Evolutionary conservation across 2,797 vertebrate genomes (phyloP).

Genomic region (Enteromius paludinosus): DNA sequence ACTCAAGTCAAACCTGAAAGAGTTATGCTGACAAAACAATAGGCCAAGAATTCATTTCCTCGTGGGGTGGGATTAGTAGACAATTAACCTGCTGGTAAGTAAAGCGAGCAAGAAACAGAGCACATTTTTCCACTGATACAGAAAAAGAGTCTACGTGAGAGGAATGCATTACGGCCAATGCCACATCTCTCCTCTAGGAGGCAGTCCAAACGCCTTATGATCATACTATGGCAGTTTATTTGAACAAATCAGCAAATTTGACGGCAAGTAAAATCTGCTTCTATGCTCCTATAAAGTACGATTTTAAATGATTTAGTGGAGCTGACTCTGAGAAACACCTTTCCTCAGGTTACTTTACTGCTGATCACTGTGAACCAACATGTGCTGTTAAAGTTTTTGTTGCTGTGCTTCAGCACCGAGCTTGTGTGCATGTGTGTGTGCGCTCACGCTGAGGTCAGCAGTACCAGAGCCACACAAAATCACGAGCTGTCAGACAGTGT

Average conservation of each 20-base stretch:
- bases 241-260: background rate
- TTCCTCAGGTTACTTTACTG: conserved; percentile 3
- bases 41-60: background rate
- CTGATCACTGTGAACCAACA: conserved; percentile 16
- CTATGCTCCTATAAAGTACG: background rate
- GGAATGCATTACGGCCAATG: background rate
- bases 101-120: background rate
- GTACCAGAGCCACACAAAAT: conserved; percentile 64
- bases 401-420: conserved; percentile 59
- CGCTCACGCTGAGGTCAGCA: conserved; percentile 52
- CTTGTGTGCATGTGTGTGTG: conserved; percentile 23
- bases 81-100: background rate
- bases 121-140: background rate
- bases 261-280: background rate
- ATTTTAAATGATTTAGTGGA: background rate
- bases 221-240: background rate
- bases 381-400: conserved; percentile 65
- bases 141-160: background rate
- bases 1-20: background rate
- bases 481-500: conserved; percentile 42
- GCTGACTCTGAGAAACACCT: background rate
- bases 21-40: conserved; percentile 3
- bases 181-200: conserved; percentile 39
- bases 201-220: conserved; percentile 18
- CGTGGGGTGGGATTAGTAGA: background rate